phyloP scores from a whole-genome alignment of 2,113 vertebrate species.

The Paradoxurus hermaphroditus region DNA sequence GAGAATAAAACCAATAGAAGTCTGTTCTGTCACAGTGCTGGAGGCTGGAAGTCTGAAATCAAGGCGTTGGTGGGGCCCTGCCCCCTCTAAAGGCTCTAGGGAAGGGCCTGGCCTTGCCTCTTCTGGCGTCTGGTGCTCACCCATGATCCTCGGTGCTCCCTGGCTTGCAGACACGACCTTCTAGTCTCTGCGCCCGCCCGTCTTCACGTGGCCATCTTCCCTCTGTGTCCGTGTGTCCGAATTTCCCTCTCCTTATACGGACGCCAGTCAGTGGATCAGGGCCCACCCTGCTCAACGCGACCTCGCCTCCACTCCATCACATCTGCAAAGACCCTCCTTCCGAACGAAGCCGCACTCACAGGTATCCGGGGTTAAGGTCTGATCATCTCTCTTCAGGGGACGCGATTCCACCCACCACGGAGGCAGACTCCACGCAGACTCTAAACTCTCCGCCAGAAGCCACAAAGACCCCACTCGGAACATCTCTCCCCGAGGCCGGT shows the following conservation, averaged over 20 bases:
- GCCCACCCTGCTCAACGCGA: rapidly evolving
- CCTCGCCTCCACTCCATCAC: background rate
- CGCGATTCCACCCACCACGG: background rate
- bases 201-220: background rate
- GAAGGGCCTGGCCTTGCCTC: rapidly evolving
- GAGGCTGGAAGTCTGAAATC: background rate
- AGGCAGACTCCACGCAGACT: background rate
- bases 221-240: background rate
- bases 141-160: background rate
- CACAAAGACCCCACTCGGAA: background rate
- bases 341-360: background rate
- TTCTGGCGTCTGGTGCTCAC: no score
- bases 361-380: background rate
- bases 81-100: background rate
- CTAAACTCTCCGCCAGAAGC: background rate
- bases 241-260: background rate
- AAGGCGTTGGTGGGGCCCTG: rapidly evolving
- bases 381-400: background rate
- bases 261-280: background rate
- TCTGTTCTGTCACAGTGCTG: background rate
- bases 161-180: background rate
- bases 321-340: background rate
- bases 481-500: background rate
- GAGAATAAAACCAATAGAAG: no score
- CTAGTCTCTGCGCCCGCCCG: rapidly evolving